Evolutionary conservation across 2,113 vertebrate genomes (phyloP).

Genomic region (Catharus fuscescens): DNA sequence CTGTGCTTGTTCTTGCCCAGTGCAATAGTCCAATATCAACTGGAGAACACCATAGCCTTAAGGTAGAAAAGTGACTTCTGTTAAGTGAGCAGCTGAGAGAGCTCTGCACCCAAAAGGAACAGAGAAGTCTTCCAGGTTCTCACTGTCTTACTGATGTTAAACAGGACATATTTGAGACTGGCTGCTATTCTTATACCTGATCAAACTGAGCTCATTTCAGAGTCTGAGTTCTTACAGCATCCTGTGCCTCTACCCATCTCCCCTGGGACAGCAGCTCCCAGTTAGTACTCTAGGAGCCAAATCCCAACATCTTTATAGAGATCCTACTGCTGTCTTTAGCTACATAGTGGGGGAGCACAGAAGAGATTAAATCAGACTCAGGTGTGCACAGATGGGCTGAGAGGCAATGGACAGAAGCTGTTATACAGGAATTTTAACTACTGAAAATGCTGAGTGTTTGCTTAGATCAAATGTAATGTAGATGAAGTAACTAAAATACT

Average conservation of each 20-base stretch:
- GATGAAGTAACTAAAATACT: neutral
- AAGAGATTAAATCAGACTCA: neutral
- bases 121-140: neutral
- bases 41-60: neutral
- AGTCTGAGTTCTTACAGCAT: neutral
- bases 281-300: neutral
- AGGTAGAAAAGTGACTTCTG: neutral
- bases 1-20: neutral
- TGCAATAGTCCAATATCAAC: neutral
- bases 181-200: neutral
- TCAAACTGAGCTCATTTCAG: neutral
- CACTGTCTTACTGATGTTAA: neutral
- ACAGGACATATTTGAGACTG: neutral
- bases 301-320: neutral
- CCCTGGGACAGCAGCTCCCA: neutral
- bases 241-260: neutral
- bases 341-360: neutral
- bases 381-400: neutral
- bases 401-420: neutral
- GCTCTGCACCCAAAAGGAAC: neutral
- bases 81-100: neutral
- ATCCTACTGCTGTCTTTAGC: neutral
- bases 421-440: neutral
- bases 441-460: neutral
- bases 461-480: neutral